Percentiles rank a stretch among this genome's conserved stretches.
Evolutionary conservation across 2,113 vertebrate genomes (phyloP).

Genomic region (Barnardius zonarius): DNA sequence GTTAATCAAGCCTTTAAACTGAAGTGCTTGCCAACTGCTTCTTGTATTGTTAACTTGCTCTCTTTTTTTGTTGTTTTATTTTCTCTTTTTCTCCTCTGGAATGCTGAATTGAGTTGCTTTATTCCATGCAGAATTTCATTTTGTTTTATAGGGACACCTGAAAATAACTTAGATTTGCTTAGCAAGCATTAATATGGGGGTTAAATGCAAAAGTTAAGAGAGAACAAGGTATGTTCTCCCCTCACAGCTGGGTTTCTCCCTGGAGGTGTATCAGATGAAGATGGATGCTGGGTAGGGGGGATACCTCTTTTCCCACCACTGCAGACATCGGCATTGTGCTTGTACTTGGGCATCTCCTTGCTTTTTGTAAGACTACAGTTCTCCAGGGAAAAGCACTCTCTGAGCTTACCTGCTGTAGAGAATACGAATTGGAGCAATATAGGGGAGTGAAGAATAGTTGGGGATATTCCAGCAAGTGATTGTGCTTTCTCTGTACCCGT

Average conservation of each 20-base stretch:
- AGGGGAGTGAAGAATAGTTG: not conserved
- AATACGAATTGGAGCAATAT: not conserved
- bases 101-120: conserved; percentile 34
- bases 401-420: not conserved
- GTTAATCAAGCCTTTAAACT: not conserved
- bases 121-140: conserved; percentile 8
- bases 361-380: not conserved
- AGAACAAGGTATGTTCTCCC: not conserved
- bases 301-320: not conserved
- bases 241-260: not conserved
- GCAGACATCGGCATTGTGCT: rapidly evolving
- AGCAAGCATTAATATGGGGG: not conserved
- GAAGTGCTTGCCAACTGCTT: not conserved
- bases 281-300: not conserved
- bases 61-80: not conserved
- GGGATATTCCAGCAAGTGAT: not conserved
- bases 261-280: not conserved
- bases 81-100: not conserved
- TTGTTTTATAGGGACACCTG: not conserved
- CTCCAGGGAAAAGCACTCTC: not conserved
- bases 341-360: not conserved
- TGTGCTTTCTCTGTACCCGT: not conserved
- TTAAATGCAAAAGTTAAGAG: not conserved
- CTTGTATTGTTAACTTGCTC: not conserved
- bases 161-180: conserved; percentile 35